Evolutionary conservation across 2,113 vertebrate species (phyloP).

Genomic region (Hystrix brachyura): DNA sequence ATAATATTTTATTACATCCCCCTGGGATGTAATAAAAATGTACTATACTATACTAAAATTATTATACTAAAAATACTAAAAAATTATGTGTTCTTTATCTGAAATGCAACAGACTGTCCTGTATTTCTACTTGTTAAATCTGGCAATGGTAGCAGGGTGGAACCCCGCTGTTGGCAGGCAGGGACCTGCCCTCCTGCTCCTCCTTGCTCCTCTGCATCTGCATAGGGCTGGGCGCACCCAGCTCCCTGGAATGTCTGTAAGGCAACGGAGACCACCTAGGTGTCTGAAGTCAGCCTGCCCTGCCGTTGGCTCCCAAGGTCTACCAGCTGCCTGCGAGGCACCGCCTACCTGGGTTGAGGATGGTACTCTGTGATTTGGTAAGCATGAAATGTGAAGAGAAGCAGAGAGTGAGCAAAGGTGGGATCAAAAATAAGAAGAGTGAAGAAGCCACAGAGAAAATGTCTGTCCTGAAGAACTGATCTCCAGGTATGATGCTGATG

Average conservation of each 20-base stretch:
- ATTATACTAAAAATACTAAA: background rate
- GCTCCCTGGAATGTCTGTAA: background rate
- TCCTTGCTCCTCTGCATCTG: background rate
- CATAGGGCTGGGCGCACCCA: background rate
- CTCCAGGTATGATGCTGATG: background rate
- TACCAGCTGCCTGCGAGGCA: background rate
- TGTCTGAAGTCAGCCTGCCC: background rate
- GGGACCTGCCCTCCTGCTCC: background rate
- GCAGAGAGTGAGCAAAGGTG: background rate
- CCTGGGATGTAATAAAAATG: background rate
- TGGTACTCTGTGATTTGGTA: background rate
- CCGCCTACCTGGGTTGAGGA: accelerated
- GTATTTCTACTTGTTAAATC: background rate
- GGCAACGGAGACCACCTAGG: background rate
- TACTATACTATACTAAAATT: background rate
- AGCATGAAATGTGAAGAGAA: background rate
- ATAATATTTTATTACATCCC: background rate
- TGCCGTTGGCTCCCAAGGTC: background rate
- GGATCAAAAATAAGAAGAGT: background rate
- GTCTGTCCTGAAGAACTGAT: background rate
- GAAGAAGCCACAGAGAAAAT: background rate
- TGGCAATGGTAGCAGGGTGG: background rate
- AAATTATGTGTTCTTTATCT: constrained; percentile 12
- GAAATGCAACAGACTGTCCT: background rate
- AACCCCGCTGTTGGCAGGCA: background rate